These are phyloP conservation scores for Erebia palarica DNA, from an alignment of 2,888 invertebrate species.

Conservation along the genomic window DNA sequence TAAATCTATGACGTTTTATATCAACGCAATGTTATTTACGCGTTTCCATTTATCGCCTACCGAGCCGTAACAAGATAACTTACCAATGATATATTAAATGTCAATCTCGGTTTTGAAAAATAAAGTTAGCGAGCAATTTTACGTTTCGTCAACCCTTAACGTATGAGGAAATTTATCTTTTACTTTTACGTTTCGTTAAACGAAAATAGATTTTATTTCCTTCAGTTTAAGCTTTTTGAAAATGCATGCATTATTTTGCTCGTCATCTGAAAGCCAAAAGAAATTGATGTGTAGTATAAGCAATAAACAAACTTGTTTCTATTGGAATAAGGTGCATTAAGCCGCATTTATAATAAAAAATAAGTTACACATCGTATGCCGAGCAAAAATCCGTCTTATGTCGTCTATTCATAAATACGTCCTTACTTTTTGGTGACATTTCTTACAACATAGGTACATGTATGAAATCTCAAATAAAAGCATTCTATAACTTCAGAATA, in stretches of 20 bases:
- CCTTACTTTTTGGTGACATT: slow-evolving; percentile 15
- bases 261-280: background rate
- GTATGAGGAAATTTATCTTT: slow-evolving; percentile 56
- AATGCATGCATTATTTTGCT: background rate
- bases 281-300: background rate
- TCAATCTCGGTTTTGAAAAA: slow-evolving; percentile 76
- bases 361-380: slow-evolving; percentile 23
- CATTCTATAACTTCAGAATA: slow-evolving; percentile 30
- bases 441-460: slow-evolving; percentile 4
- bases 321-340: background rate
- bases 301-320: background rate
- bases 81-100: slow-evolving; percentile 60
- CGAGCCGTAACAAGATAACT: slow-evolving; percentile 59
- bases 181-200: background rate
- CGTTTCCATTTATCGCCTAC: slow-evolving; percentile 41
- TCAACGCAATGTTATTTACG: slow-evolving; percentile 8
- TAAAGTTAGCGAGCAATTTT: slow-evolving; percentile 80
- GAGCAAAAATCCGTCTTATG: slow-evolving; percentile 31
- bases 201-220: slow-evolving; percentile 27
- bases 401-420: slow-evolving; percentile 23
- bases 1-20: slow-evolving; percentile 18
- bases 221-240: background rate
- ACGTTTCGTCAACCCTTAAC: slow-evolving; percentile 68
- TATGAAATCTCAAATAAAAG: slow-evolving; percentile 31
- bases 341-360: slow-evolving; percentile 11